Conservation (phyloP, 64 coral and sea anemone genomes). For the Orbicella faveolata region DNA sequence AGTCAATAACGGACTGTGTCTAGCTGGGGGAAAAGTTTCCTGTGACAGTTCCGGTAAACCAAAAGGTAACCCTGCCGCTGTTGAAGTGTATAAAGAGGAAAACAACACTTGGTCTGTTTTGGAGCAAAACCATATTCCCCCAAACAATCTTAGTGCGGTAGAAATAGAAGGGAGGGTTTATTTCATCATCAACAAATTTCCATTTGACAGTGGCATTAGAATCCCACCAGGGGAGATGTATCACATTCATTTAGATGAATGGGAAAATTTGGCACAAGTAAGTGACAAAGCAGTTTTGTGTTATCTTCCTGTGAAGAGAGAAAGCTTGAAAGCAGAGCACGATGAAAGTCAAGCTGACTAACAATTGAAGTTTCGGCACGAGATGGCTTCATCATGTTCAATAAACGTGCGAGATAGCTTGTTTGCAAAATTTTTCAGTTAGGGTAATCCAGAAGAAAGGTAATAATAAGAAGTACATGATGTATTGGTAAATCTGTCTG, state of each 20-base stretch:
- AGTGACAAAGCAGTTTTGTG: too few species aligned
- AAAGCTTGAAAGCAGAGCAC: too few species aligned
- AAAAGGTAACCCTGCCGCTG: neutral
- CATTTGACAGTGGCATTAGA: constrained; percentile 39
- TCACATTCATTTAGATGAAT: constrained; percentile 1
- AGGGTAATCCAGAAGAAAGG: too few species aligned
- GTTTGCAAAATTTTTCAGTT: too few species aligned
- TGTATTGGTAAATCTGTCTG: too few species aligned
- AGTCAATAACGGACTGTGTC: neutral
- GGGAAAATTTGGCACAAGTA: neutral
- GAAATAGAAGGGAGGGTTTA: constrained; percentile 34
- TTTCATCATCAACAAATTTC: constrained; percentile 28
- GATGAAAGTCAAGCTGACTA: too few species aligned
- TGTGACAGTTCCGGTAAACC: too few species aligned
- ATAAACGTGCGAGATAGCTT: too few species aligned
- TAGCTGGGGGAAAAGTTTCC: neutral
- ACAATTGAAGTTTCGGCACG: too few species aligned
- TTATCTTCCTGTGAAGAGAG: neutral
- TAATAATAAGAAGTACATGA: too few species aligned
- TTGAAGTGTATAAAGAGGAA: constrained; percentile 32
- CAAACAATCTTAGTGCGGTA: constrained; percentile 32
- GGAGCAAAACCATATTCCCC: constrained; percentile 35
- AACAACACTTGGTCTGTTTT: constrained; percentile 11
- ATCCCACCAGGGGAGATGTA: constrained; percentile 50
- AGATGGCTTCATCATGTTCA: too few species aligned